Base-by-base conservation (phyloP, 2,113 vertebrate genomes). In the Hemichromis elongatus region DNA sequence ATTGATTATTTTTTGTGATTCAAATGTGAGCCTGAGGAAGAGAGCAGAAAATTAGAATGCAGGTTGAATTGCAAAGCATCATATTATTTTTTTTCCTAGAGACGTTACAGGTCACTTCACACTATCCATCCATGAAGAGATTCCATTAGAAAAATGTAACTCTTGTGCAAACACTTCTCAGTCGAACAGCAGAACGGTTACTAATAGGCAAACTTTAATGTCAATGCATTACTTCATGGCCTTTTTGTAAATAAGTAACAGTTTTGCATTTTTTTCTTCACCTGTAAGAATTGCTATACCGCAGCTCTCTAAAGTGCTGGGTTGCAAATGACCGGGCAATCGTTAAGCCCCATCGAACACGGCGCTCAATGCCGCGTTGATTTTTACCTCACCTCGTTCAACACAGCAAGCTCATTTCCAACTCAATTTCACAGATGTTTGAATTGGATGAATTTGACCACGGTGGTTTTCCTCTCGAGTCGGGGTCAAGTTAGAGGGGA, bases 391-490 rank as follows among this genome's bases (percentile, higher is more conserved):
- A 59, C 40, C 79, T 70, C 30, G 2, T 84, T 88, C 61, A 83
- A 77, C 86, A 63, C 26, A 28, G n/a, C n/a, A 3, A 54, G 63
- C 83, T 92, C 86, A 90, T 92, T 92, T 91, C 89, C 78, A 86
- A 88, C 78, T 78, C 87, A 90, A 93, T 94, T 94, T 94, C 92
- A 90, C 93, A 93, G 90, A 50, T 77, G 14, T 90, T 90, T 90
- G 78, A 88, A 73, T 83, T 35, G 86, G 57, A 77, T 79, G 56
- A 78, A 86, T 90, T 82, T 47, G 77, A 86, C 73, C 61, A 63
- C 68, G 12, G 50, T 30, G 14, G 26, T 37, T 59, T 28, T 24
- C 40, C 45, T 28, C 61, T 87, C 6, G 1, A 45, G 81, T 35
- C 10, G n/a, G 56, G 9, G 26, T 42, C 3, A 11, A 30, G 47